Base-by-base conservation (phyloP, 2,797 vertebrate species). In the Momotus momota region DNA sequence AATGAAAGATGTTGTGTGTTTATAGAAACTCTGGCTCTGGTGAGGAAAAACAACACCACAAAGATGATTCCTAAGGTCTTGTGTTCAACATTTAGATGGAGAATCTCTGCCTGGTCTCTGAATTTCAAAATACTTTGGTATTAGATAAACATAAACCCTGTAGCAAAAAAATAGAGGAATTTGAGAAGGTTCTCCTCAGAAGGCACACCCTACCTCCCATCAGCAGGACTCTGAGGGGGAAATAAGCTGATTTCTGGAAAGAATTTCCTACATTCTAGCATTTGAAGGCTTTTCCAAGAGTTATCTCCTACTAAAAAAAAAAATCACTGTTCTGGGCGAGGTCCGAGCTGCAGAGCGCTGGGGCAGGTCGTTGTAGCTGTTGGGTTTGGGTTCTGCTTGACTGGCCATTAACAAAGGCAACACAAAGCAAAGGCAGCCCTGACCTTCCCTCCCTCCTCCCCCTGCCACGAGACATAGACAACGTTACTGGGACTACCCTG, bases 331-430 rank as follows among this genome's bases (percentile, higher is more conserved):
- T 89, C 41, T 85, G 25, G 55, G 58, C 51, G 16, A 73, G 67
- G 51, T 19, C 52, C 1, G 5, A 49, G 66, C 0, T 45, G 46
- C 90, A 92, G 80, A 46, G 17, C 0, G 0, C 9, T 16, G 21
- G 52, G 64, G 71, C 74, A 81, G 75, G 73, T 93, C 10, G 1
- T 75, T 11, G 62, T 0, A 69, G 88, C 62, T 95, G 73, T 8
- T 74, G 70, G 27, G 29, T 46, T 86, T 33, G 10, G 7, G 73
- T 93, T 88, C 66, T 86, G 92, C 90, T 86, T 31, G n/a, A 64
- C n/a, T 52, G 77, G 79, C 45, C 45, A 9, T 38, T 12, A 90
- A 80, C 75, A 95, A 85, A 94, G 71, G 43, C 67, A 70, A 48
- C 60, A 18, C 58, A 85, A 87, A 95, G 38, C 61, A 23, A 81